Conservation (phyloP, 2,113 vertebrate species). For the Halichoeres trimaculatus region DNA sequence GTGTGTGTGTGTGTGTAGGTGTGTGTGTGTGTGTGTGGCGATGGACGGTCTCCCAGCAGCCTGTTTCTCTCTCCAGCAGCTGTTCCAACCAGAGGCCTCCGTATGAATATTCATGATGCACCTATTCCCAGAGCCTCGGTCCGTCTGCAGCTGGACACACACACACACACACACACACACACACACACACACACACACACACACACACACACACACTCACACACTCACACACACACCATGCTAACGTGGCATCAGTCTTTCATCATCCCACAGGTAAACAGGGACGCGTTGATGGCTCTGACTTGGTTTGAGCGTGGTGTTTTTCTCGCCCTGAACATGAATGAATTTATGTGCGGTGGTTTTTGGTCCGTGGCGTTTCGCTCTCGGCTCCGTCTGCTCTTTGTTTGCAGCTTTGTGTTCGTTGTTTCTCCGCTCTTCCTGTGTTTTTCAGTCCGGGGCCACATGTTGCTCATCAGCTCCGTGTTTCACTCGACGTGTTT, state of each 20-base stretch:
- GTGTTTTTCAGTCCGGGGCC: background rate
- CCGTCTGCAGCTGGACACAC: conserved; percentile 91
- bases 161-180: conserved; percentile 75
- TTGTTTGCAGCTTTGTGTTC: background rate
- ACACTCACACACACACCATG: too few species aligned
- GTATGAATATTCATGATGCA: conserved; percentile 96
- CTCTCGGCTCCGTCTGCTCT: too few species aligned
- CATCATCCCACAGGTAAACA: too few species aligned
- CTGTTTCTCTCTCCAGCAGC: conserved; percentile 86
- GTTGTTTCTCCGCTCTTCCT: background rate
- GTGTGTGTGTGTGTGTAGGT: conserved; percentile 10
- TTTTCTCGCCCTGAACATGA: too few species aligned
- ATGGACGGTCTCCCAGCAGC: conserved; percentile 39
- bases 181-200: conserved; percentile 79
- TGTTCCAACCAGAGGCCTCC: conserved; percentile 92
- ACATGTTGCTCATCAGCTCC: background rate
- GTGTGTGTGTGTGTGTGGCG: conserved; percentile 9
- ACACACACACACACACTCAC: background rate
- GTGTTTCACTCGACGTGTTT: background rate
- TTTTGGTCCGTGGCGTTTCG: too few species aligned
- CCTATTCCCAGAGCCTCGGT: conserved; percentile 87
- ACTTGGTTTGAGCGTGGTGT: too few species aligned
- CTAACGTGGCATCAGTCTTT: background rate
- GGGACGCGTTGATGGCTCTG: too few species aligned
- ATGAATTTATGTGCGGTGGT: too few species aligned